A percentile compares a stretch with the other conserved stretches of the same genome.
phyloP scores from a whole-genome alignment of 2,888 invertebrate genomes.

The Folsomia manolachei region DNA sequence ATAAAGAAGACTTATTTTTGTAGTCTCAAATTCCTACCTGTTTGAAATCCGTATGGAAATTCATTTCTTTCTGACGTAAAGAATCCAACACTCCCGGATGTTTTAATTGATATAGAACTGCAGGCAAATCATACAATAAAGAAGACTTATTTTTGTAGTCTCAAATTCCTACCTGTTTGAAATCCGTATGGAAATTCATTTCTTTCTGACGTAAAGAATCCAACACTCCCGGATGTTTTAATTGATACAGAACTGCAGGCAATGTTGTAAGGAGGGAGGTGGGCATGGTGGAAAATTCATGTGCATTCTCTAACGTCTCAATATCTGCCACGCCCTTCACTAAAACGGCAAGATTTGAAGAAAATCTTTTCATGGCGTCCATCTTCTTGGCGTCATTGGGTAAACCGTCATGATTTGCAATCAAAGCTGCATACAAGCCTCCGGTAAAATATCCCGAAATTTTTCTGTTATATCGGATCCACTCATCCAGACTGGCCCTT shows the following conservation, averaged over 20 bases:
- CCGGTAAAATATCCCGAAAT: conserved; percentile 48
- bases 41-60: not conserved
- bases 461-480: conserved; percentile 41
- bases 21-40: too few species aligned
- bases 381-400: not conserved
- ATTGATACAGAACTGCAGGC: conserved; percentile 46
- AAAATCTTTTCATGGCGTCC: conserved; percentile 29
- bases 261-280: conserved; percentile 39
- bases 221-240: conserved; percentile 32
- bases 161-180: too few species aligned
- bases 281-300: conserved; percentile 19
- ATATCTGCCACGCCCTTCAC: conserved; percentile 40
- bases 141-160: too few species aligned
- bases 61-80: conserved; percentile 13
- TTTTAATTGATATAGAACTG: conserved; percentile 42
- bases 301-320: conserved; percentile 28
- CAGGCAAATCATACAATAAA: too few species aligned
- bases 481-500: conserved; percentile 36
- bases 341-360: conserved; percentile 34
- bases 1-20: too few species aligned
- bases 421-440: conserved; percentile 41
- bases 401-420: conserved; percentile 15
- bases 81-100: conserved; percentile 30
- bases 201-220: conserved; percentile 15
- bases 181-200: not conserved